Evolutionary conservation across 35 echinoderm and acorn worm genomes (phyloP), one percentile per base, ranked within the genome.

Genomic region (Patiria miniata): DNA sequence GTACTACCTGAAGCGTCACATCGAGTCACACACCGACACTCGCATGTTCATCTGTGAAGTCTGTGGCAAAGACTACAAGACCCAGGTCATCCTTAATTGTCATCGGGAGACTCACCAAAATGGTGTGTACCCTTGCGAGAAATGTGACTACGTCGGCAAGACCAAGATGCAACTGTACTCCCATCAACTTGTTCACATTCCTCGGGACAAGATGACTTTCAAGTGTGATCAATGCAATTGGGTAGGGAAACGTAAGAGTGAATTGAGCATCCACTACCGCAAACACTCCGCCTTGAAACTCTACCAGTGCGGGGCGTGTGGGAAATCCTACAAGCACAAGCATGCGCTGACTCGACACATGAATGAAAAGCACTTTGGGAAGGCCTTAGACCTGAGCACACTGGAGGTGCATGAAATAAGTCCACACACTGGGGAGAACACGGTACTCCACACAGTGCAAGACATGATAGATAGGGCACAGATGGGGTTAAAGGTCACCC

Each of bases 301-400:
- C 2, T 88, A 56, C 52, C 78, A 53, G 6, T 88, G 86, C 57
- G 39, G 77, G 18, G 23, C 33, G 17, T 52, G 73, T n/a, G 73
- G 85, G 8, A 34, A 52, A 10, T 29, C 77, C 16, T 80, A 88
- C 77, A 88, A 88, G 39, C 85, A 87, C 42, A 87, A 79, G 19
- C 86, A 88, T 79, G 86, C 76, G 26, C 54, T 88, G 28, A 88
- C 86, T 8, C 78, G 86, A 60, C 86, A 88, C 58, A 56, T 88
- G 39, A 87, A 80, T 37, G 86, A 88, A 38, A 88, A 80, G 18
- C 86, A 79, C 55, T 8, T 88, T 5, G 12, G 42, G 42, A 47
- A 47, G 42, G 12, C 42, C 4, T 12, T 47, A 47, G 42, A 6
- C 42, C 42, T 47, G 4, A 12, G 12, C 42, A 6, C 42, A 12